phyloP scores from a whole-genome alignment of 2,888 invertebrate genomes.

The Clivina fossor region DNA sequence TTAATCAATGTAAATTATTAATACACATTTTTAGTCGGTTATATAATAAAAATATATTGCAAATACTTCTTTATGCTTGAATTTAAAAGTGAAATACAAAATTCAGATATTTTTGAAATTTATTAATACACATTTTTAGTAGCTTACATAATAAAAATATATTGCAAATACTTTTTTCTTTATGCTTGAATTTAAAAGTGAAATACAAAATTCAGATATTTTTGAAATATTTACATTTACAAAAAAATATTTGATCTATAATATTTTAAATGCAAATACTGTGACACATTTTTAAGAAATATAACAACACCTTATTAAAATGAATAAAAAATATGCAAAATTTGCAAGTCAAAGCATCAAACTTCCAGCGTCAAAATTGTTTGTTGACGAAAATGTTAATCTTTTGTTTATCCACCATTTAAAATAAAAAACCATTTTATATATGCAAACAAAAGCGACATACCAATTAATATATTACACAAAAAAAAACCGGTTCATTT shows the following conservation, averaged over 20 bases:
- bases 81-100: background rate
- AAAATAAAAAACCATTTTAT: slow-evolving; percentile 15
- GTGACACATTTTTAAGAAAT: background rate
- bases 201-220: background rate
- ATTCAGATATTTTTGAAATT: background rate
- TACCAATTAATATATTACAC: slow-evolving; percentile 21
- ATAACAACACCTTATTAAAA: too few relatives aligned
- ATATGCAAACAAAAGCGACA: slow-evolving; percentile 2
- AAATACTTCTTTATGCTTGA: background rate
- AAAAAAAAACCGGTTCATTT: slow-evolving; percentile 21
- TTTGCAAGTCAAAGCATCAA: slow-evolving; percentile 14
- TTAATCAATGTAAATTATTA: too few relatives aligned
- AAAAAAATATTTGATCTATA: background rate
- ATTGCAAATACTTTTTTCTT: background rate
- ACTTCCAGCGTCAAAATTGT: slow-evolving; percentile 11
- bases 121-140: too few relatives aligned
- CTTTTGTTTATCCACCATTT: slow-evolving; percentile 20
- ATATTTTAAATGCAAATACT: slow-evolving; percentile 12
- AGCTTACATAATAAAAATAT: too few relatives aligned
- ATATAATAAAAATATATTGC: too few relatives aligned
- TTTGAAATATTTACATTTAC: background rate
- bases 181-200: background rate
- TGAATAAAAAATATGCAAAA: slow-evolving; percentile 1
- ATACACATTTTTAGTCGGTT: too few relatives aligned
- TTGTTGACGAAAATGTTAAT: slow-evolving; percentile 27